These are phyloP conservation scores for Nothoprocta perdicaria DNA, from an alignment of 2,113 vertebrate species.

Conservation along the genomic window DNA sequence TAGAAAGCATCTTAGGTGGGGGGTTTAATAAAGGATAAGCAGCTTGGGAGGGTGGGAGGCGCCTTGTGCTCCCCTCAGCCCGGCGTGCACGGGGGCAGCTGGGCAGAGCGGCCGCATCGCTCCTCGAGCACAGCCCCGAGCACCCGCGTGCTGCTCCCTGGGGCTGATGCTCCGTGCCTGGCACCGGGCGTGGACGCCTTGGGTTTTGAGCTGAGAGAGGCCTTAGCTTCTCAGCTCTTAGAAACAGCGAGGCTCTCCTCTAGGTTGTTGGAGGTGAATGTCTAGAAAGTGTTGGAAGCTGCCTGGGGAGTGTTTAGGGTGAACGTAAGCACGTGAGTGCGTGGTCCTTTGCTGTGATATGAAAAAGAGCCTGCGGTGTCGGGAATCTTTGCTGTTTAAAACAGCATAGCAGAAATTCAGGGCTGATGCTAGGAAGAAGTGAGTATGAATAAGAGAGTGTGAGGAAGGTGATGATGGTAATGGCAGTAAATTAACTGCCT, in stretches of 20 bases:
- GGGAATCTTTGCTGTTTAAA: background rate
- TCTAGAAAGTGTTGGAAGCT: background rate
- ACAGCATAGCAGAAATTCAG: background rate
- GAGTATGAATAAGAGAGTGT: background rate
- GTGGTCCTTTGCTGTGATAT: background rate
- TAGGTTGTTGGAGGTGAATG: background rate
- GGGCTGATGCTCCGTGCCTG: background rate
- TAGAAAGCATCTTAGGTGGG: background rate
- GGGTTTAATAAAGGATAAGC: background rate
- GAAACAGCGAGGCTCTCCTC: background rate
- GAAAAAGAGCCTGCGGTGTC: background rate
- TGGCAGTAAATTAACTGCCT: background rate
- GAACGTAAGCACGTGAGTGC: accelerated
- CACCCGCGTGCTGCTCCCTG: background rate
- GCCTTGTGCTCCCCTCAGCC: background rate
- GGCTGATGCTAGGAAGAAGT: background rate
- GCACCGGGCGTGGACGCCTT: background rate
- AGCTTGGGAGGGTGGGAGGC: background rate
- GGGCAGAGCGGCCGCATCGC: background rate
- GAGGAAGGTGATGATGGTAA: background rate
- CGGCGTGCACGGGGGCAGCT: background rate
- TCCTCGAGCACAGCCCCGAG: background rate
- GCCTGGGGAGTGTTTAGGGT: background rate
- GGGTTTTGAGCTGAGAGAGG: background rate
- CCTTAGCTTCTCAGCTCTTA: background rate